Base-by-base conservation (phyloP, 1,140 invertebrate species). In the Oedothorax gibbosus region DNA sequence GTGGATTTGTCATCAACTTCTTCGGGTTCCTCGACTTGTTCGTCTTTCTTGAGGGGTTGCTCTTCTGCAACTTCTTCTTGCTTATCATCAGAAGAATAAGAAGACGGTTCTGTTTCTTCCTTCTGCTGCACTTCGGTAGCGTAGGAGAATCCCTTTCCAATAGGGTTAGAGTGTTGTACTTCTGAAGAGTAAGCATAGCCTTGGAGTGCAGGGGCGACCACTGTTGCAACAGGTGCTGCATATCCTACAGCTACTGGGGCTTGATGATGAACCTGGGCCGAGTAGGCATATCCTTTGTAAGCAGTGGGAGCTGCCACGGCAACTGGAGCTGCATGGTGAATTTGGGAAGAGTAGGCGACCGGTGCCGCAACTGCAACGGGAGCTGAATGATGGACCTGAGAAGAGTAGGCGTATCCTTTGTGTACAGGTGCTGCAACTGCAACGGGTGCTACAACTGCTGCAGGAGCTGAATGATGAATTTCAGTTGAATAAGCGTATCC, bases 401-500 rank as follows among this genome's bases (percentile, higher is more conserved):
- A 69, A 18, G 82, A 76, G 53, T 77, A 85, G 7, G 82, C 69
- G 20, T 65, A 76, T 77, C 72, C 82, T 60, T 85, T 85, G 35
- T 56, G 65, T 14, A 51, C 65, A 50, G 54, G 62, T 20, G 73
- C 72, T 66, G 81, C 53, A n/a, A 56, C 73, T 49, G 75, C 53
- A 0, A 62, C n/a, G 35, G 81, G 15, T 51, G 2, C 60, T 50
- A 15, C 71, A 49, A 54, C 66, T 53, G 54, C 49, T 12, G 20
- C 65, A 10, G 68, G 65, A 18, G 62, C 75, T 49, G 72, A 57
- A 64, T 85, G 83, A 14, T 64, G 73, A 15, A 85, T 54, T 53
- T 85, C 53, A 21, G 73, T 51, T 8, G 83, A 62, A 14, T 85
- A 85, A 51, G 83, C 21, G 18, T 84, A 76, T 9, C 82, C 73